Conservation (phyloP, 2,888 invertebrate species). For the Acronicta aceris region DNA sequence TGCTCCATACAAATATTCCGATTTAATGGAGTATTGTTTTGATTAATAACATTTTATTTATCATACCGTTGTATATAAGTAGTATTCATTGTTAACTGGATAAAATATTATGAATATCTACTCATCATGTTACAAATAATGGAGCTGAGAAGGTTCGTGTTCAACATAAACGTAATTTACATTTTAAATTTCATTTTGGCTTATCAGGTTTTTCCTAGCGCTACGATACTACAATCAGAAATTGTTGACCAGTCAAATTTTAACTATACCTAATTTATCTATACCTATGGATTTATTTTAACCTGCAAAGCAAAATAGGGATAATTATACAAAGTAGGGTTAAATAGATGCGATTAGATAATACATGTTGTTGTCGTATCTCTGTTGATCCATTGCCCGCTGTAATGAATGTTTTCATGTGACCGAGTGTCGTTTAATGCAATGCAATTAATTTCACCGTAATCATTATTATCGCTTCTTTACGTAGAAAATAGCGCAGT, state of each 20-base stretch:
- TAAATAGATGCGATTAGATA: slow-evolving; percentile 57
- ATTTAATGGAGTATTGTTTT: slow-evolving; percentile 50
- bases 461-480: slow-evolving; percentile 37
- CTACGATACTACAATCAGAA: too few relatives aligned
- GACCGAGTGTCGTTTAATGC: slow-evolving; percentile 47
- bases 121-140: too few relatives aligned
- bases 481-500: slow-evolving; percentile 12
- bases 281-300: slow-evolving; percentile 48
- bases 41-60: slow-evolving; percentile 18
- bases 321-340: slow-evolving; percentile 56
- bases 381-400: slow-evolving; percentile 57
- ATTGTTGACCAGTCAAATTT: slow-evolving; percentile 31
- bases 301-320: slow-evolving; percentile 49
- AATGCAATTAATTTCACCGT: slow-evolving; percentile 49
- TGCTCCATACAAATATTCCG: slow-evolving; percentile 51
- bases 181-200: too few relatives aligned
- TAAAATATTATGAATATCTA: neutral
- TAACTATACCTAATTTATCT: too few relatives aligned
- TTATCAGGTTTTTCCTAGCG: too few relatives aligned
- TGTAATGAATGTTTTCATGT: slow-evolving; percentile 56
- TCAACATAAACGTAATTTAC: too few relatives aligned
- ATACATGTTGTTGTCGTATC: slow-evolving; percentile 49
- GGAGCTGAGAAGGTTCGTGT: too few relatives aligned
- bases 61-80: slow-evolving; percentile 20
- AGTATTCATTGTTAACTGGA: slow-evolving; percentile 6